These are phyloP conservation scores for Gadopsis marmoratus DNA, from an alignment of 2,797 vertebrate genomes.

Conservation along the genomic window DNA sequence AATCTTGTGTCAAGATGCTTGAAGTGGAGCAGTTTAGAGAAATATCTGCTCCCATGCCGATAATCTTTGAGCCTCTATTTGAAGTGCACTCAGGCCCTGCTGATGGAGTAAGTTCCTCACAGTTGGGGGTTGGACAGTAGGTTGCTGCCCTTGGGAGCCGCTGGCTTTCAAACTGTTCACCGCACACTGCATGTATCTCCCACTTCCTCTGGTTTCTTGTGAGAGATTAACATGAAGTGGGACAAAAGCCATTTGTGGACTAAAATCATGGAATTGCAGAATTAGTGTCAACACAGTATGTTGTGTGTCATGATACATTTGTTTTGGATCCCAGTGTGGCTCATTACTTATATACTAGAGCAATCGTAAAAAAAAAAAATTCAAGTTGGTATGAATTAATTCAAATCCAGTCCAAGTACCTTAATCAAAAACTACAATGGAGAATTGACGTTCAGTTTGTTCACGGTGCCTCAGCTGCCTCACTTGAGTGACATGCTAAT, in stretches of 20 bases:
- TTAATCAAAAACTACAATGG: background rate
- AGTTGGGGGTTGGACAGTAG: conserved; percentile 48
- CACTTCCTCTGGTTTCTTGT: conserved; percentile 31
- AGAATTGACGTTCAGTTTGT: background rate
- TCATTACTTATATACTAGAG: background rate
- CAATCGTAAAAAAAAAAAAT: background rate
- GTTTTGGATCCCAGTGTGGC: background rate
- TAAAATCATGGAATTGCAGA: background rate
- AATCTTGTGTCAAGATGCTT: conserved; percentile 70
- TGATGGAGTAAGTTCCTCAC: conserved; percentile 72
- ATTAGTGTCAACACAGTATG: background rate
- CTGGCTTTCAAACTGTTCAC: conserved; percentile 53
- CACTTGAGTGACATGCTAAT: background rate
- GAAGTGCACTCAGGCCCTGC: conserved; percentile 71
- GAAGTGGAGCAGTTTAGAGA: conserved; percentile 67
- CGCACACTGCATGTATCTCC: conserved; percentile 33
- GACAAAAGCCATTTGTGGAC: conserved; percentile 13
- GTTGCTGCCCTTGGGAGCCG: conserved; percentile 57
- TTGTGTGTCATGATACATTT: background rate
- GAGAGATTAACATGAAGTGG: conserved; percentile 30
- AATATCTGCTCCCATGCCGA: conserved; percentile 60
- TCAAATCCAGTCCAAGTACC: background rate
- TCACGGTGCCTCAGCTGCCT: background rate
- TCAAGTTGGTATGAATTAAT: background rate
- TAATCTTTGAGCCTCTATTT: conserved; percentile 73